Conservation (phyloP, 2,888 invertebrate genomes). For the Megamerina dolium region DNA sequence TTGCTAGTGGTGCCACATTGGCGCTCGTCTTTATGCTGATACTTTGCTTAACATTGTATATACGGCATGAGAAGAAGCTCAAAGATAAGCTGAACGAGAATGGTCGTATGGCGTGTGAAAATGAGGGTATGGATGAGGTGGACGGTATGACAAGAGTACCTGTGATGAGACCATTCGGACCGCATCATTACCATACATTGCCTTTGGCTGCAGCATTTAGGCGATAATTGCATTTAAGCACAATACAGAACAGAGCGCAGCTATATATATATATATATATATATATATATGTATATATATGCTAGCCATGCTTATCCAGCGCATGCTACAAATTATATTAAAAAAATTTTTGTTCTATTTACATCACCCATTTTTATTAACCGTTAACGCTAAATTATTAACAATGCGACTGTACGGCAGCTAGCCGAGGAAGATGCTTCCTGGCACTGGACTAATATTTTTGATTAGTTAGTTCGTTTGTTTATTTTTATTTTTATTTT, state of each 20-base stretch:
- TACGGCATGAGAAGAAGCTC: constrained; percentile 51
- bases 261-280: neutral
- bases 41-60: constrained; percentile 54
- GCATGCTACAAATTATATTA: too few relatives aligned
- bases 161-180: constrained; percentile 45
- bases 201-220: constrained; percentile 43
- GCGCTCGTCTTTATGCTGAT: constrained; percentile 57
- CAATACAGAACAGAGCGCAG: neutral
- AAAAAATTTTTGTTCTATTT: too few relatives aligned
- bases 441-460: too few relatives aligned
- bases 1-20: constrained; percentile 70
- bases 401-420: too few relatives aligned
- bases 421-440: too few relatives aligned
- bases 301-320: too few relatives aligned
- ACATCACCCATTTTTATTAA: too few relatives aligned
- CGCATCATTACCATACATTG: constrained; percentile 43
- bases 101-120: constrained; percentile 24
- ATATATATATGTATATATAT: too few relatives aligned
- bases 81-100: constrained; percentile 36
- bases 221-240: constrained; percentile 15
- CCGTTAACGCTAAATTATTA: too few relatives aligned
- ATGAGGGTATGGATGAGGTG: constrained; percentile 40
- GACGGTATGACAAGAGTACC: constrained; percentile 41
- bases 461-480: too few relatives aligned
- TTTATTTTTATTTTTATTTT: too few relatives aligned